phyloP scores from a whole-genome alignment of 2,797 vertebrate species.

The Crax fasciolata region DNA sequence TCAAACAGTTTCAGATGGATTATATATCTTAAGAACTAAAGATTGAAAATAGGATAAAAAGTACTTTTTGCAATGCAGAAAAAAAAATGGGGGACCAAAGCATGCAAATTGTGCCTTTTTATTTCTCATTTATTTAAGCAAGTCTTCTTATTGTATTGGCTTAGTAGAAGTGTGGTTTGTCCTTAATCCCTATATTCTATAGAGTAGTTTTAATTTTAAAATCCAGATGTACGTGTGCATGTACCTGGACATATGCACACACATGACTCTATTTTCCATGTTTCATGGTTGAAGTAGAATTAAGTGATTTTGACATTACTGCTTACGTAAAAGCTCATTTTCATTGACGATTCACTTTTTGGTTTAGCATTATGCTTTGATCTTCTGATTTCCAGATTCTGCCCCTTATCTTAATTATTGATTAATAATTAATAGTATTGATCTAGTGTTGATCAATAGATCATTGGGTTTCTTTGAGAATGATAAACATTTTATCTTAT shows the following conservation, averaged over 20 bases:
- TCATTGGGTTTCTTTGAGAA: background rate
- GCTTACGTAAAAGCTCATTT: background rate
- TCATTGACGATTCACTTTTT: background rate
- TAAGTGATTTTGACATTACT: background rate
- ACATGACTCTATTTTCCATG: background rate
- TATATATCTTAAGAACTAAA: background rate
- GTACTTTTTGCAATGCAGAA: background rate
- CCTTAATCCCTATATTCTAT: background rate
- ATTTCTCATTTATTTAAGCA: background rate
- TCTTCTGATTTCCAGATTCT: background rate
- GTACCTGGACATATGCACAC: no score
- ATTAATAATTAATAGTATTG: no score
- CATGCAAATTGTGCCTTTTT: background rate
- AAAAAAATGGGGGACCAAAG: background rate
- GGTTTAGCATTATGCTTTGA: background rate
- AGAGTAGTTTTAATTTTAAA: constrained; percentile 9
- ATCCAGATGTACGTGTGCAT: fast-evolving
- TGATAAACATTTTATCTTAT: background rate
- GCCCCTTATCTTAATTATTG: background rate
- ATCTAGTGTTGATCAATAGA: background rate
- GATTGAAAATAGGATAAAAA: background rate
- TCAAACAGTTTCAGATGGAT: background rate
- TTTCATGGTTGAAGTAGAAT: background rate
- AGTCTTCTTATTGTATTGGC: background rate
- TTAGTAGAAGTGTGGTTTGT: background rate